phyloP scores from a whole-genome alignment of 2,797 vertebrate species.

The Dallia pectoralis region DNA sequence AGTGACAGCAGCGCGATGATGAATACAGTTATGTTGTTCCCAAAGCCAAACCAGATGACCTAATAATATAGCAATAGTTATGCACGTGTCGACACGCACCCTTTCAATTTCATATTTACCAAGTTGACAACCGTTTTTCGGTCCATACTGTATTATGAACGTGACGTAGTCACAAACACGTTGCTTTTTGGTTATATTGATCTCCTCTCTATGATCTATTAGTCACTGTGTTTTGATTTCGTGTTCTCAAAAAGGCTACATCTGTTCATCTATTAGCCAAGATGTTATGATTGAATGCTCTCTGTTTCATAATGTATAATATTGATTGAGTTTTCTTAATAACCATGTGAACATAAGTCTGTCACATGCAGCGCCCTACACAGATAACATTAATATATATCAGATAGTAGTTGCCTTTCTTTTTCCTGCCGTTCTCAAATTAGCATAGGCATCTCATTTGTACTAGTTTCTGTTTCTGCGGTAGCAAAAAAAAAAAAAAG shows the following conservation, averaged over 20 bases:
- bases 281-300: slow-evolving; percentile 40
- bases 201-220: slow-evolving; percentile 25
- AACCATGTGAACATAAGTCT: slow-evolving; percentile 33
- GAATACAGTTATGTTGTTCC: too few species aligned
- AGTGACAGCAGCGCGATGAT: too few species aligned
- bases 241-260: slow-evolving; percentile 18
- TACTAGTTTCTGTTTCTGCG: slow-evolving; percentile 46
- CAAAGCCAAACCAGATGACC: background rate
- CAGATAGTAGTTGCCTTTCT: slow-evolving; percentile 19
- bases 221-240: slow-evolving; percentile 40
- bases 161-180: background rate
- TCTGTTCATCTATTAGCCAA: slow-evolving; percentile 35
- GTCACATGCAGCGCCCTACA: slow-evolving; percentile 15
- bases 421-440: slow-evolving; percentile 42
- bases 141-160: background rate
- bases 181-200: slow-evolving; percentile 13
- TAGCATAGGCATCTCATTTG: slow-evolving; percentile 57
- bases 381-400: slow-evolving; percentile 49
- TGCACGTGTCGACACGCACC: background rate
- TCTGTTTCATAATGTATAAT: slow-evolving; percentile 35
- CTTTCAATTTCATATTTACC: background rate
- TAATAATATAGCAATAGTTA: background rate
- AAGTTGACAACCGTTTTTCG: background rate
- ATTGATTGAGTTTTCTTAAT: slow-evolving; percentile 53
- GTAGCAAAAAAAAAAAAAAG: background rate